Conservation (phyloP, 2,113 vertebrate genomes). For the Tautogolabrus adspersus region DNA sequence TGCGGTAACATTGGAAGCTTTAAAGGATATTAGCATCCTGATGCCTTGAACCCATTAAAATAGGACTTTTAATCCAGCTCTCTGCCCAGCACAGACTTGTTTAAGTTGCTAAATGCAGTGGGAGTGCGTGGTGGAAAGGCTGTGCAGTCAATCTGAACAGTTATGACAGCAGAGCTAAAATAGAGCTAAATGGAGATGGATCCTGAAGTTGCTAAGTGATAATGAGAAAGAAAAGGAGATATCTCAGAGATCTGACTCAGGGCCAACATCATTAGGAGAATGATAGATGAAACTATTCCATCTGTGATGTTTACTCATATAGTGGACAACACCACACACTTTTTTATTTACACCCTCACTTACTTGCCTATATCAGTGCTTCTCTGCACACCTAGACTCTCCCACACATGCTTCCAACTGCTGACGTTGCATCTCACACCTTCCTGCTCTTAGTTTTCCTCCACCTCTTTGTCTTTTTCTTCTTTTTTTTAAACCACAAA, state of each 20-base stretch:
- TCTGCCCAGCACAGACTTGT: slow-evolving; percentile 48
- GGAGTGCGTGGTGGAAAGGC: slow-evolving; percentile 33
- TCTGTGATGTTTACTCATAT: slow-evolving; percentile 45
- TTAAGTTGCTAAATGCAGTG: slow-evolving; percentile 57
- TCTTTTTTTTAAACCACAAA: slow-evolving; percentile 41
- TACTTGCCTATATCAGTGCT: slow-evolving; percentile 2
- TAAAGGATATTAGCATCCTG: slow-evolving; percentile 56
- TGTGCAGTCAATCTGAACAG: slow-evolving; percentile 59
- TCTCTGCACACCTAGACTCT: slow-evolving; percentile 20
- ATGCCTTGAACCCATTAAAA: slow-evolving; percentile 56
- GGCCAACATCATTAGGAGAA: slow-evolving; percentile 64
- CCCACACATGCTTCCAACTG: slow-evolving; percentile 37
- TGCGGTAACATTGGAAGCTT: slow-evolving; percentile 31
- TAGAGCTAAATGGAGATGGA: slow-evolving; percentile 67
- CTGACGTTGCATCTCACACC: slow-evolving; percentile 66
- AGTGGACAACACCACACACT: slow-evolving; percentile 24
- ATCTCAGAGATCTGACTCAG: slow-evolving; percentile 60
- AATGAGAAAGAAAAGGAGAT: slow-evolving; percentile 68
- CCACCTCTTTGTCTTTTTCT: slow-evolving; percentile 34
- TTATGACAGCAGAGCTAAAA: slow-evolving; percentile 66
- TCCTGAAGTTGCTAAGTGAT: slow-evolving; percentile 67
- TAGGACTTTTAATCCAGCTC: slow-evolving; percentile 55
- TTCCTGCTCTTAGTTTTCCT: slow-evolving; percentile 36
- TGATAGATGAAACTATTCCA: slow-evolving; percentile 69
- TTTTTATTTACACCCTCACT: not conserved